Conservation (phyloP, 1,140 invertebrate species). For the Drosophila equinoxialis region DNA sequence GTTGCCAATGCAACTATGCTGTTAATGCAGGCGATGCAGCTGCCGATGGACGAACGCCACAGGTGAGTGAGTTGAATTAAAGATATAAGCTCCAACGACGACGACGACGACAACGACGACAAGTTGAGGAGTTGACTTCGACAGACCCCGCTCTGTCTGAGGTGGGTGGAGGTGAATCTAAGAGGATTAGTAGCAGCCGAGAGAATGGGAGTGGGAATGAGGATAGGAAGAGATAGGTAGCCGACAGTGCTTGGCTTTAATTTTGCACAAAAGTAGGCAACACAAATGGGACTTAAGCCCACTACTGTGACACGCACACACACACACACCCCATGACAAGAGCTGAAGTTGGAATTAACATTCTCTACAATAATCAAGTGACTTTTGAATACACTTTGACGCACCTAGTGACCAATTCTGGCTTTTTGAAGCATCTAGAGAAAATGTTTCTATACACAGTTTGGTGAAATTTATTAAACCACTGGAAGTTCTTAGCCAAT, state of each 20-base stretch:
- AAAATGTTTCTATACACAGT: no score
- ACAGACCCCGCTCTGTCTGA: no score
- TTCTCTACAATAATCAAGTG: background rate
- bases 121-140: no score
- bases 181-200: constrained; percentile 35
- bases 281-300: constrained; percentile 10
- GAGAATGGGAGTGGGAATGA: background rate
- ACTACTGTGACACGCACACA: background rate
- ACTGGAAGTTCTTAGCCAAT: no score
- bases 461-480: no score
- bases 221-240: no score
- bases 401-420: no score
- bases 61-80: constrained; percentile 56
- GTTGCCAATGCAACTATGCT: constrained; percentile 84
- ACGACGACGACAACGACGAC: no score
- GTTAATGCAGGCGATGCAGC: constrained; percentile 63
- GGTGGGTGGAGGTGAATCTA: constrained; percentile 14
- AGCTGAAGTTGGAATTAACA: constrained; percentile 6
- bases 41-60: constrained; percentile 80
- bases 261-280: constrained; percentile 17
- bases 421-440: no score
- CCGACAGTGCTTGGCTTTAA: background rate
- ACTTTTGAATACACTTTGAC: no score
- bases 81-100: background rate
- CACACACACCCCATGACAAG: background rate